Evolutionary conservation across 2,113 vertebrate genomes (phyloP).

Genomic region (Lucifuga dentata): DNA sequence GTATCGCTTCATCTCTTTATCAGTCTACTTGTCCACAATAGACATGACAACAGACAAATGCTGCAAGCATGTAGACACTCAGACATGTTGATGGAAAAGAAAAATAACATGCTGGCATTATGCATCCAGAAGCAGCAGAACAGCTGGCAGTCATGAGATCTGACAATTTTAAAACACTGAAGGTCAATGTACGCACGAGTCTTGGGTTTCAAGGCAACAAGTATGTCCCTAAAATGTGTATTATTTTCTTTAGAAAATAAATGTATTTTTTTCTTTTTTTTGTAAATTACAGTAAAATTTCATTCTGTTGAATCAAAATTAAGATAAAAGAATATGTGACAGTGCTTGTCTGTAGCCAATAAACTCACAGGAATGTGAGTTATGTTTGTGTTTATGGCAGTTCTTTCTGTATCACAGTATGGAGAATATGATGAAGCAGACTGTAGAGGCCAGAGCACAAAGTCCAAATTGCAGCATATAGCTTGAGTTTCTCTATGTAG

Average conservation of each 20-base stretch:
- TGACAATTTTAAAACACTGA: neutral
- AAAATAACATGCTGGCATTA: constrained; percentile 4
- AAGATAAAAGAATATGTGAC: too few relatives aligned
- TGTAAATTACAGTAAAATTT: too few relatives aligned
- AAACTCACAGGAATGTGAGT: constrained; percentile 47
- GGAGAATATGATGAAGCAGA: constrained; percentile 34
- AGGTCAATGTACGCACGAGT: neutral
- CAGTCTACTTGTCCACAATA: constrained; percentile 18
- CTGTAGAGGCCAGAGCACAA: constrained; percentile 34
- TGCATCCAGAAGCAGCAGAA: neutral
- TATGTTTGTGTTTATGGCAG: constrained; percentile 34
- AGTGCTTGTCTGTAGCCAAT: constrained; percentile 10
- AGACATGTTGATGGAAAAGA: constrained; percentile 21
- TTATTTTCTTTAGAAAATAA: too few relatives aligned
- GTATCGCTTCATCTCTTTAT: constrained; percentile 5
- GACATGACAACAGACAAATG: constrained; percentile 62
- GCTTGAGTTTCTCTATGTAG: too few relatives aligned
- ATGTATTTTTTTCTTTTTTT: too few relatives aligned
- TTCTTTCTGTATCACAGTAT: constrained; percentile 31
- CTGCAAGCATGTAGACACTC: neutral
- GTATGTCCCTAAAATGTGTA: too few relatives aligned
- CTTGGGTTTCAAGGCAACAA: too few relatives aligned
- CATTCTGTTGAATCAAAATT: too few relatives aligned
- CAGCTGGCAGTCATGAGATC: constrained; percentile 14
- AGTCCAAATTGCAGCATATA: constrained; percentile 45